These are phyloP conservation scores for Poeciliopsis paucimaculata DNA, from an alignment of 2,797 vertebrate species.

Conservation along the genomic window DNA sequence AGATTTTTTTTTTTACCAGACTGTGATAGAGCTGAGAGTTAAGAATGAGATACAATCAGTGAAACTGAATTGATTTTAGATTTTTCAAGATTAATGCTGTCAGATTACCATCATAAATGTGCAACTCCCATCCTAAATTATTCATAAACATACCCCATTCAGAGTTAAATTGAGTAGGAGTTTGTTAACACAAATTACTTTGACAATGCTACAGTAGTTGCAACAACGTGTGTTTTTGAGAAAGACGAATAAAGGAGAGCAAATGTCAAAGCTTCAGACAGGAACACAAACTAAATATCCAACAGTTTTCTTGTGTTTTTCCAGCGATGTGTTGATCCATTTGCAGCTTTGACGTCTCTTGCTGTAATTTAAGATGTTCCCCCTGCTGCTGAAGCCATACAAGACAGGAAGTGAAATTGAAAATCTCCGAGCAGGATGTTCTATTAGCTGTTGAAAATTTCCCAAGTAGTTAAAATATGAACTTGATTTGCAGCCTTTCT, in stretches of 20 bases:
- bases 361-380: conserved; percentile 54
- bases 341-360: conserved; percentile 53
- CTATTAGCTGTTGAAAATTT: conserved; percentile 62
- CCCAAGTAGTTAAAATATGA: conserved; percentile 58
- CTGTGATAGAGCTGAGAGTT: background rate
- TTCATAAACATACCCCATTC: background rate
- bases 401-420: conserved; percentile 53
- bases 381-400: conserved; percentile 25
- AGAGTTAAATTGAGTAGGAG: background rate
- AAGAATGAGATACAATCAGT: background rate
- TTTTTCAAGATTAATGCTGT: background rate
- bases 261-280: conserved; percentile 35
- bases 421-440: conserved; percentile 54
- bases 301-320: conserved; percentile 51
- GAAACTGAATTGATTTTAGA: background rate
- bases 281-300: conserved; percentile 36
- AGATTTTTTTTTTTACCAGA: background rate
- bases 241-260: conserved; percentile 5
- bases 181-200: conserved; percentile 19
- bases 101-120: conserved; percentile 8
- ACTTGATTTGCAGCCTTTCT: conserved; percentile 65
- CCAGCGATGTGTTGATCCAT: conserved; percentile 52
- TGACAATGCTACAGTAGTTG: conserved; percentile 6
- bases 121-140: conserved; percentile 7
- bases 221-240: background rate